Evolutionary conservation across 2,888 invertebrate species (phyloP), one percentile per base, ranked within the genome.

Genomic region (Mythimna lalbum): DNA sequence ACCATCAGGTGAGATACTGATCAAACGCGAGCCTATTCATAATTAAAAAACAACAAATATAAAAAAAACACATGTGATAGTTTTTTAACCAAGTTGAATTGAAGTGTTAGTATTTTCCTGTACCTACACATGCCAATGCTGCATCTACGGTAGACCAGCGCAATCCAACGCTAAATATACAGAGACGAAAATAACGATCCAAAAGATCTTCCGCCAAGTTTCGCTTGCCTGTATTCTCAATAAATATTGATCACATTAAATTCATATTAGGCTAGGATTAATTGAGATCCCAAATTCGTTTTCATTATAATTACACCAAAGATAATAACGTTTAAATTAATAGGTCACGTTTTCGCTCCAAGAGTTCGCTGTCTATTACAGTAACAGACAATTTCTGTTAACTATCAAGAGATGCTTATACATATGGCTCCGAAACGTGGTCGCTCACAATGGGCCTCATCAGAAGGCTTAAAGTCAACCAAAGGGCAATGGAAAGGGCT

Each of bases 381-480:
- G 61, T 79, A 71, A 71, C 60, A 70, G 53, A 60, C 67, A 63
- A 66, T 80, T 76, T 70, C 64, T 52, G 52, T 23, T 31, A 74
- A 71, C 72, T 56, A 69, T 62, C 72, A 76, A 62, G 66, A 77
- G 76, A 83, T 83, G n/a, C n/a, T n/a, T n/a, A n/a, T n/a, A n/a
- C n/a, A n/a, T n/a, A n/a, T n/a, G n/a, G n/a, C n/a, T n/a, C n/a
- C n/a, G n/a, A n/a, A n/a, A n/a, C n/a, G n/a, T n/a, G n/a, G n/a
- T n/a, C n/a, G n/a, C n/a, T n/a, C n/a, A n/a, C n/a, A n/a, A n/a
- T n/a, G n/a, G n/a, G n/a, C n/a, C n/a, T n/a, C n/a, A n/a, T n/a
- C n/a, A n/a, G n/a, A n/a, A n/a, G n/a, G n/a, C n/a, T n/a, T n/a
- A n/a, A n/a, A n/a, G n/a, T n/a, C n/a, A n/a, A n/a, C n/a, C n/a